A percentile compares a stretch with the other conserved stretches of the same genome.
phyloP scores from a whole-genome alignment of 2,888 invertebrate species.

The Nemapogon koenigi region DNA sequence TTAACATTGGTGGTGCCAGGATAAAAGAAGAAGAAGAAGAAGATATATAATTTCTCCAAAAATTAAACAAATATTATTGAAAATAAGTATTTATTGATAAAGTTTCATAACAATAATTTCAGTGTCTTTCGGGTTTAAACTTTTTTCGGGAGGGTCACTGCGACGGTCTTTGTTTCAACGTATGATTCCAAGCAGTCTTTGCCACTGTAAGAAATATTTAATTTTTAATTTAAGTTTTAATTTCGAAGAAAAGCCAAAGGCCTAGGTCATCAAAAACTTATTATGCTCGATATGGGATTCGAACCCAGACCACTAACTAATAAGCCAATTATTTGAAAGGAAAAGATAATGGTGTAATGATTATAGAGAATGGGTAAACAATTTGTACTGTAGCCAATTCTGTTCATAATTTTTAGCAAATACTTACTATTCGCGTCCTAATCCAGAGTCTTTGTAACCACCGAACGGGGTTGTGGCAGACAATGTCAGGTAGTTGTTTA shows the following conservation, averaged over 20 bases:
- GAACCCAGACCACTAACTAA: too few relatives aligned
- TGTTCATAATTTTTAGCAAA: neutral
- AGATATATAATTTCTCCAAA: too few relatives aligned
- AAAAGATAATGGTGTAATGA: too few relatives aligned
- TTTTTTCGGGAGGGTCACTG: slow-evolving; percentile 6
- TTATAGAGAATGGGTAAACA: neutral
- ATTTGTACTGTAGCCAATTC: neutral
- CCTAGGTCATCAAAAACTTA: neutral
- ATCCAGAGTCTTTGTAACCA: slow-evolving; percentile 84
- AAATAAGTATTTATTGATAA: too few relatives aligned
- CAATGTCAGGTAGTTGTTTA: slow-evolving; percentile 69
- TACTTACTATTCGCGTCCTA: slow-evolving; percentile 49
- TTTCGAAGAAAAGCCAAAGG: neutral
- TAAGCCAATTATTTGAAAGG: too few relatives aligned
- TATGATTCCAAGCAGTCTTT: slow-evolving; percentile 11
- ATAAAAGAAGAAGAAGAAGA: too few relatives aligned
- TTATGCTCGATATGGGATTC: too few relatives aligned
- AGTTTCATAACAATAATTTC: too few relatives aligned
- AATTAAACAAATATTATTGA: too few relatives aligned
- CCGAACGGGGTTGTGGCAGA: slow-evolving; percentile 81
- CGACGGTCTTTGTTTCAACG: slow-evolving; percentile 13
- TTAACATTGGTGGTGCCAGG: too few relatives aligned
- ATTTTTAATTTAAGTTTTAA: neutral
- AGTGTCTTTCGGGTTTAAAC: too few relatives aligned
- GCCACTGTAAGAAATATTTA: slow-evolving; percentile 12